Evolutionary conservation across 2,797 vertebrate genomes (phyloP).

Genomic region (Catamblyrhynchus diadema): DNA sequence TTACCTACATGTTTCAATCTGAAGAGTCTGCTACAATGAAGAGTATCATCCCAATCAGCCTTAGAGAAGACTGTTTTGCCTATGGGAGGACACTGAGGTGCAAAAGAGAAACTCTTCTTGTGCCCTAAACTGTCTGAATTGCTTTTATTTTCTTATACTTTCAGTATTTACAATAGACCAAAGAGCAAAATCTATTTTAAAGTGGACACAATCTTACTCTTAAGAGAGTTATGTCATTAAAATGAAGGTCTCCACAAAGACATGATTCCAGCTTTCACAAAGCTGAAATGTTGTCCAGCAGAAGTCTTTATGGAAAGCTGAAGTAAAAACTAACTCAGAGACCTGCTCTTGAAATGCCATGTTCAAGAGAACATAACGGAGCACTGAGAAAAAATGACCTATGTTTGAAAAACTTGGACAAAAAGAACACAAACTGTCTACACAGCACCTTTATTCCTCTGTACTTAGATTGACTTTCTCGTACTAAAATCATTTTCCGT

Average conservation of each 20-base stretch:
- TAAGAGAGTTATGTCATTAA: constrained; percentile 55
- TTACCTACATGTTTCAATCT: constrained; percentile 68
- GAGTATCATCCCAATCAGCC: constrained; percentile 75
- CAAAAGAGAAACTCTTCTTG: constrained; percentile 75
- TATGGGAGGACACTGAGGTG: constrained; percentile 67
- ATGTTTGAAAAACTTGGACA: constrained; percentile 43
- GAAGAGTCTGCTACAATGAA: constrained; percentile 72
- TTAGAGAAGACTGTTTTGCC: constrained; percentile 71
- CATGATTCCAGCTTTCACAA: constrained; percentile 62
- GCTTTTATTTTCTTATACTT: constrained; percentile 88
- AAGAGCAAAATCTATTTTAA: constrained; percentile 90
- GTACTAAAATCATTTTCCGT: constrained; percentile 90
- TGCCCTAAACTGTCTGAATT: constrained; percentile 88
- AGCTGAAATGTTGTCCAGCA: constrained; percentile 44
- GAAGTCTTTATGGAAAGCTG: constrained; percentile 53
- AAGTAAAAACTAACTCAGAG: constrained; percentile 46
- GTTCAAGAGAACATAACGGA: constrained; percentile 44
- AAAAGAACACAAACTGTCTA: constrained; percentile 58
- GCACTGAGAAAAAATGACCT: constrained; percentile 41
- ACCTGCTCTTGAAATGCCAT: constrained; percentile 56
- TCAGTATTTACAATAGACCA: constrained; percentile 96
- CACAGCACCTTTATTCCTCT: constrained; percentile 82
- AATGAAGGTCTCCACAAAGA: constrained; percentile 45
- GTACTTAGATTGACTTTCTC: constrained; percentile 79
- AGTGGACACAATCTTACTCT: constrained; percentile 72